Evolutionary conservation across 2,797 vertebrate genomes (phyloP).

Genomic region (Propithecus deckenii): DNA sequence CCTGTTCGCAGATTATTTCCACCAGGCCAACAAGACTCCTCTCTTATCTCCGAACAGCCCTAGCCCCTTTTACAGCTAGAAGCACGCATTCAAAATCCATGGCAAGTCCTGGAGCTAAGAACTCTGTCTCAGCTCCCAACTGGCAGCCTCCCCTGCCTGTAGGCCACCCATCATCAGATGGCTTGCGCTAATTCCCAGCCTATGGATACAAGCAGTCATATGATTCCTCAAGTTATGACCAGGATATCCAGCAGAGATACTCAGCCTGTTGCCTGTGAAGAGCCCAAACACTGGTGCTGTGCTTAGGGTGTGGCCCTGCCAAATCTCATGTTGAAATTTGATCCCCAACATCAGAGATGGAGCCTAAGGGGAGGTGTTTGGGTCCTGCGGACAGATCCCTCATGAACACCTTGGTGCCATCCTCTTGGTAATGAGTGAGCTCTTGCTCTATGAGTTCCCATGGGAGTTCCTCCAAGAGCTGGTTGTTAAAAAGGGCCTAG

Average conservation of each 20-base stretch:
- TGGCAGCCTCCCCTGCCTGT: constrained; percentile 86
- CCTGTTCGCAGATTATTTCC: constrained; percentile 95
- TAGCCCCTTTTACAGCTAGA: constrained; percentile 93
- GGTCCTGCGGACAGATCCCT: no score
- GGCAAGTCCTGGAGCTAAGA: constrained; percentile 93
- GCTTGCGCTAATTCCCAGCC: constrained; percentile 85
- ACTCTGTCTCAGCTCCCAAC: constrained; percentile 95
- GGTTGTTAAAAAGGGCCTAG: no score
- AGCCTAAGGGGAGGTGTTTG: no score
- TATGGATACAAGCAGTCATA: constrained; percentile 85
- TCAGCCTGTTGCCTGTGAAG: constrained; percentile 95
- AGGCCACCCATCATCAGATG: constrained; percentile 86
- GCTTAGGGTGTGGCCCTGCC: no score
- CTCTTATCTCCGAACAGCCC: constrained; percentile 93
- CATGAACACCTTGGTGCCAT: no score
- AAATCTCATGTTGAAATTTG: no score
- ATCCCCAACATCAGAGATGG: no score
- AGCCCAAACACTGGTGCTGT: constrained; percentile 93
- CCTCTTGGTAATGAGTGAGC: no score
- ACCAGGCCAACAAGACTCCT: constrained; percentile 90
- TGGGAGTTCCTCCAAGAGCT: no score
- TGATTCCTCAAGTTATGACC: constrained; percentile 86
- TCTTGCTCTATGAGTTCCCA: no score
- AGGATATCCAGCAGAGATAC: constrained; percentile 87
- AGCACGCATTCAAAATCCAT: constrained; percentile 95